Conservation (phyloP, 2,797 vertebrate species). For the Apodemus agrarius region DNA sequence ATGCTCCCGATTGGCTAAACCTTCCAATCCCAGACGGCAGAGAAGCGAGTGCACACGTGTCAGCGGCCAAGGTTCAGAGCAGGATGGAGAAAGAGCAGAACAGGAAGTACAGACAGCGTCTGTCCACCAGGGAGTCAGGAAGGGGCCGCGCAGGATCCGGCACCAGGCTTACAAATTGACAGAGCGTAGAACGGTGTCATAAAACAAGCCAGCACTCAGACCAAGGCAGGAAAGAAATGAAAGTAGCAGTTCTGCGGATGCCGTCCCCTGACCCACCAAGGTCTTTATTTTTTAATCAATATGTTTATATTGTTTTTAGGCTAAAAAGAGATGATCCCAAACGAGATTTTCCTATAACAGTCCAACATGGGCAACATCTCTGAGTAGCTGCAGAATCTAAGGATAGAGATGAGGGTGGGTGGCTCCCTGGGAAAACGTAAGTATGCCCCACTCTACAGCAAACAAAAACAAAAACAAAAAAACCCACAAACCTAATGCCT, state of each 20-base stretch:
- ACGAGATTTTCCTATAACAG: not conserved
- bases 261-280: no score
- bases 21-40: not conserved
- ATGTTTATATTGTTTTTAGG: not conserved
- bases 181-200: not conserved
- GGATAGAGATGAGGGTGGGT: not conserved
- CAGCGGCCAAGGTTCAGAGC: not conserved
- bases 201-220: not conserved
- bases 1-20: not conserved
- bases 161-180: not conserved
- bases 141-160: not conserved
- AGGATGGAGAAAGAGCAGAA: not conserved
- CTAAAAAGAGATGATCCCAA: not conserved
- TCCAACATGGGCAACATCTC: not conserved
- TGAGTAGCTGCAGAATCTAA: not conserved
- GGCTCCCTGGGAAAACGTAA: not conserved
- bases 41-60: not conserved
- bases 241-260: not conserved
- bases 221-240: not conserved
- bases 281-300: not conserved
- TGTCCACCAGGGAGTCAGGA: fast-evolving
- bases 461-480: not conserved
- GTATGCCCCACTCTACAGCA: not conserved
- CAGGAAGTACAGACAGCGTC: not conserved
- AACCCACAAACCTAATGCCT: not conserved